Evolutionary conservation across 2,113 vertebrate genomes (phyloP).

Genomic region (Vimba vimba): DNA sequence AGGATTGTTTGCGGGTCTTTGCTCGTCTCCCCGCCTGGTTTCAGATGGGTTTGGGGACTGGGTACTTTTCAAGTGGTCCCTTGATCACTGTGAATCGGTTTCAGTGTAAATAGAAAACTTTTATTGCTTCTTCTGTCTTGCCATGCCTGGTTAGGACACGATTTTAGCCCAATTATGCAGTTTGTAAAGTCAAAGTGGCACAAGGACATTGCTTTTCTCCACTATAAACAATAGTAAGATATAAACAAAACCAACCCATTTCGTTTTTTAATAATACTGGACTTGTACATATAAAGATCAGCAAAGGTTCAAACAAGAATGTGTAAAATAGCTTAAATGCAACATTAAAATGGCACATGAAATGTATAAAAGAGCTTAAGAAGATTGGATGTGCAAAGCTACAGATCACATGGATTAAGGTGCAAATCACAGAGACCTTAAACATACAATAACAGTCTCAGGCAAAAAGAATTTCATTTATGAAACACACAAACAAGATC

Average conservation of each 20-base stretch:
- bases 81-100: not conserved
- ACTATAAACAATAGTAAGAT: not conserved
- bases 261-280: conserved; percentile 56
- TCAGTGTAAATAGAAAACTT: not conserved
- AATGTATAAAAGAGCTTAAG: conserved; percentile 45
- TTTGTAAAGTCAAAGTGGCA: not conserved
- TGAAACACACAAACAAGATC: conserved; percentile 31
- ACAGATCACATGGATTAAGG: conserved; percentile 48
- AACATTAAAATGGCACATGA: conserved; percentile 29
- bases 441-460: conserved; percentile 36
- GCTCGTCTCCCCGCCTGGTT: not conserved
- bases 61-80: not conserved
- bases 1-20: too few species aligned
- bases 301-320: conserved; percentile 35
- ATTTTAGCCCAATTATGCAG: not conserved
- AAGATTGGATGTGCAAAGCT: conserved; percentile 55
- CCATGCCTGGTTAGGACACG: not conserved
- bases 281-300: conserved; percentile 49
- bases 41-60: not conserved
- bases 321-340: conserved; percentile 42
- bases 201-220: not conserved
- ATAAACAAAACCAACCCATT: conserved; percentile 9
- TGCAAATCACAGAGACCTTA: conserved; percentile 31
- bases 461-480: conserved; percentile 32
- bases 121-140: not conserved